Conservation (phyloP, 2,888 invertebrate genomes). For the Apamea epomidion region DNA sequence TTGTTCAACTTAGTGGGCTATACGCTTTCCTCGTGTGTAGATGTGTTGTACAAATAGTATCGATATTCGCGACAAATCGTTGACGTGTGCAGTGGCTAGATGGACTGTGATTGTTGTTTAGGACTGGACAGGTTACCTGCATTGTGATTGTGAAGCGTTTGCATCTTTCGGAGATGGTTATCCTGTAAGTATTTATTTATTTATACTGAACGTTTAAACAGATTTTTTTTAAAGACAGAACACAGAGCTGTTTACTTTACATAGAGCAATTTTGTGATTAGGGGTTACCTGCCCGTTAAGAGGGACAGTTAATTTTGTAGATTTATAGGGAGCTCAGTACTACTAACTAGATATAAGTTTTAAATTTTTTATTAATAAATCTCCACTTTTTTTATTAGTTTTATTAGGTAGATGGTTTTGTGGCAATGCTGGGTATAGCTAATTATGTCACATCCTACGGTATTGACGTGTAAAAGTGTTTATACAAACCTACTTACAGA, state of each 20-base stretch:
- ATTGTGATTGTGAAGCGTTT: constrained; percentile 76
- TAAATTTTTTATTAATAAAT: neutral
- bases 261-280: neutral
- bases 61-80: constrained; percentile 52
- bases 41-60: constrained; percentile 68
- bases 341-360: too few relatives aligned
- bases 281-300: neutral
- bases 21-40: constrained; percentile 81
- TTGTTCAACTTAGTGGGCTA: constrained; percentile 87
- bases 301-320: neutral
- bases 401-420: neutral
- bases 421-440: too few relatives aligned
- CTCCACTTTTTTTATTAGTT: neutral
- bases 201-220: neutral
- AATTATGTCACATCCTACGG: neutral
- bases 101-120: constrained; percentile 72
- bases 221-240: neutral
- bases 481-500: too few relatives aligned
- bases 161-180: constrained; percentile 85
- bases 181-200: constrained; percentile 83
- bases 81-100: constrained; percentile 63
- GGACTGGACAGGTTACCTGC: constrained; percentile 65
- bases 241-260: neutral
- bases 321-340: neutral
- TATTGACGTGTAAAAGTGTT: too few relatives aligned